Conservation (phyloP, 2,797 vertebrate species). For the Babyrousa celebensis region DNA sequence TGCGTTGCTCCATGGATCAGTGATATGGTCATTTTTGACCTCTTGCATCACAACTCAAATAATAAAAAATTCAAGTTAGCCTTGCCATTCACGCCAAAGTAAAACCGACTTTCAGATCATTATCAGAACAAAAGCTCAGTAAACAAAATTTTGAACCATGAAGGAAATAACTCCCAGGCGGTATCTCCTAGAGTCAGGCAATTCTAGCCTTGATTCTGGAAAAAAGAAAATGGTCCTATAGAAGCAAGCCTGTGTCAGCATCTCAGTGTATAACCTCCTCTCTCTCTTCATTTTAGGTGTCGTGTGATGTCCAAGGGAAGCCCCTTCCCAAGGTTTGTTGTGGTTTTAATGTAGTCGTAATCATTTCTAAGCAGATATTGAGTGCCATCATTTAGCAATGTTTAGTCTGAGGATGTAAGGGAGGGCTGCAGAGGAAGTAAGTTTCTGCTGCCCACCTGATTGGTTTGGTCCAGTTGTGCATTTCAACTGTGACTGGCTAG, state of each 20-base stretch:
- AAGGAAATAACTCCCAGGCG: conserved; percentile 67
- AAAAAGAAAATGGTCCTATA: neutral
- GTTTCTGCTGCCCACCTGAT: neutral
- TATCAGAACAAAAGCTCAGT: conserved; percentile 78
- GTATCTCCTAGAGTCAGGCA: conserved; percentile 51
- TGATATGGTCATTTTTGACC: conserved; percentile 58
- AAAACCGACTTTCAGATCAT: conserved; percentile 81
- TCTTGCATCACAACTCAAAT: conserved; percentile 44
- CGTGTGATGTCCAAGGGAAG: neutral
- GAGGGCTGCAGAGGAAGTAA: neutral
- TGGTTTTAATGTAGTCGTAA: neutral
- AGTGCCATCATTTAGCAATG: neutral
- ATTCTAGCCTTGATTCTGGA: conserved; percentile 42
- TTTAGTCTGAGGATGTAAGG: neutral
- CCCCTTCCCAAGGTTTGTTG: neutral
- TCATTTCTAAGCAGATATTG: neutral
- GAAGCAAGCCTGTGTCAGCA: neutral
- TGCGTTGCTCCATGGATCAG: conserved; percentile 44
- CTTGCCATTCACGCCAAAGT: conserved; percentile 65
- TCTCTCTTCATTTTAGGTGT: neutral
- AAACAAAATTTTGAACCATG: conserved; percentile 83
- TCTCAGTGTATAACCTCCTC: neutral
- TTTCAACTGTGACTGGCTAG: neutral
- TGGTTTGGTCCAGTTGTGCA: neutral
- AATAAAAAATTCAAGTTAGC: conserved; percentile 73